A percentile compares a stretch with the other conserved stretches of the same genome.
Conservation (phyloP, 1,140 invertebrate species). For the Pachypsylla venusta region DNA sequence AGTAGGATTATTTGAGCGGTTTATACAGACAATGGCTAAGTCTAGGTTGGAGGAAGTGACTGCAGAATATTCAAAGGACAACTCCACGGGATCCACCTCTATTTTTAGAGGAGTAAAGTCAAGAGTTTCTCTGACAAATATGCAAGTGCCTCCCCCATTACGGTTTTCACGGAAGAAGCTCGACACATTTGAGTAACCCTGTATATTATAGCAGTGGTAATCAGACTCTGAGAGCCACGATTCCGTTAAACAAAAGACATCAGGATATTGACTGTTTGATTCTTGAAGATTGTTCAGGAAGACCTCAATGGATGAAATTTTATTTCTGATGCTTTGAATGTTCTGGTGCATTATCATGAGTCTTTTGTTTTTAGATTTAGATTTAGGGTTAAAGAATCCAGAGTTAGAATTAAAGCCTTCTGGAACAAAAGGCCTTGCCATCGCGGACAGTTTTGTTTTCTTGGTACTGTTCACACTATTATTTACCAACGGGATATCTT, state of each 20-base stretch:
- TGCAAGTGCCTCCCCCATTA: not conserved
- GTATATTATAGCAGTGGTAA: not conserved
- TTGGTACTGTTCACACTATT: no score
- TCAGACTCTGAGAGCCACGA: not conserved
- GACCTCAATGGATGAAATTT: not conserved
- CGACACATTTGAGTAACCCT: not conserved
- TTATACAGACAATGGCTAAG: not conserved
- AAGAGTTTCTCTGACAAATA: not conserved
- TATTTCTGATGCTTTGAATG: not conserved
- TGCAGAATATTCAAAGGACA: not conserved
- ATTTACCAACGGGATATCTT: no score
- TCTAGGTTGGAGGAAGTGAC: not conserved
- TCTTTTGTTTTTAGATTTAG: no score
- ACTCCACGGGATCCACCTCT: not conserved
- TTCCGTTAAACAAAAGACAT: not conserved
- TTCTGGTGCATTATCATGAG: not conserved
- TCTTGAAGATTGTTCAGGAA: not conserved
- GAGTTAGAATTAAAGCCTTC: no score
- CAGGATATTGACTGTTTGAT: not conserved
- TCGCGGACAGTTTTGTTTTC: no score
- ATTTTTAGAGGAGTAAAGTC: not conserved
- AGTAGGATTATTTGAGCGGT: not conserved
- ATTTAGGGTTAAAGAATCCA: no score
- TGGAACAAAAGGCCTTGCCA: no score
- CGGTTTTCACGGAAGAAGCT: not conserved